Evolutionary conservation across 2,888 invertebrate species (phyloP), one percentile per base, ranked within the genome.

Genomic region (Crioceris asparagi): DNA sequence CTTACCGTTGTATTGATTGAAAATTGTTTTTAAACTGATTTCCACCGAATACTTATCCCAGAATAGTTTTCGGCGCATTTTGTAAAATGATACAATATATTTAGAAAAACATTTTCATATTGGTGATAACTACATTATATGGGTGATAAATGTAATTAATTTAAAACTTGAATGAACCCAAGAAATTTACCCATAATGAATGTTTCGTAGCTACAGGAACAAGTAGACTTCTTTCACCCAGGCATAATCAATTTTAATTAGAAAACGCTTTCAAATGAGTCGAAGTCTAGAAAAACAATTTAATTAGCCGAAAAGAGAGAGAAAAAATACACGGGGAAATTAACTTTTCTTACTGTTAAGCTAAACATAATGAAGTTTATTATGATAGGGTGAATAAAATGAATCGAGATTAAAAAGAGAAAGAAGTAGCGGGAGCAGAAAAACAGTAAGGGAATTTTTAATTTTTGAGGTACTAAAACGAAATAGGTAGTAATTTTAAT

Each of bases 401-500:
- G 53, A 51, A 54, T 52, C 49, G 48, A 47, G 52, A 51, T 51
- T 51, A 50, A 47, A 49, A 50, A 47, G 44, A 43, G 43, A 40
- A 17, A 17, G 32, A 17, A 11, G 3, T 11, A 17, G 18, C 17
- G 32, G 10, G 29, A 25, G 47, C 37, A 44, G 43, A 44, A 48
- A 44, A 40, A 48, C 44, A 49, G 47, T 47, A 55, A 52, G 51
- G 43, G 57, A 57, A 57, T 59, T 58, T 59, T 60, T 58, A 60
- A 59, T 60, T 60, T 60, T 60, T 59, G 53, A 58, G 58, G 59
- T 56, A 60, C 52, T 61, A 58, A 60, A 61, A 59, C 57, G 58
- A 58, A 61, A 61, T 62, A 60, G 60, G 59, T 59, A 59, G 61
- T 61, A 61, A 61, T 61, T 62, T 62, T 62, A 62, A 62, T 62